A percentile compares a stretch with the other conserved stretches of the same genome.
These are phyloP conservation scores for Drosophila nigritarsus DNA, from an alignment of 2,888 invertebrate species.

Conservation along the genomic window DNA sequence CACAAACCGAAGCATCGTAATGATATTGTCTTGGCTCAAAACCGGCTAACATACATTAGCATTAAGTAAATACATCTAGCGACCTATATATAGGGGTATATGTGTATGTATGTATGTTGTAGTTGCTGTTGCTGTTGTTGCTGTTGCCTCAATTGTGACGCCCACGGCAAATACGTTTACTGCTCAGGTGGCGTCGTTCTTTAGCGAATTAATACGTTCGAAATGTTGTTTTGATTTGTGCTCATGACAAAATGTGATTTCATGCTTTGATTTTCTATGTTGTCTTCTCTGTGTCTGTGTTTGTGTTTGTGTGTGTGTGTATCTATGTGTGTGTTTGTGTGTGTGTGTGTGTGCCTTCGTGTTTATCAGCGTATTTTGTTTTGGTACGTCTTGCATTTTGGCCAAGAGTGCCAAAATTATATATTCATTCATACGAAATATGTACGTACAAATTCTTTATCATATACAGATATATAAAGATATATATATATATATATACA, in stretches of 20 bases:
- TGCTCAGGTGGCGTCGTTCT: slow-evolving; percentile 33
- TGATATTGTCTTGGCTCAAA: slow-evolving; percentile 1
- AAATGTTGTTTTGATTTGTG: slow-evolving; percentile 60
- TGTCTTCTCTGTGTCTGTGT: slow-evolving; percentile 8
- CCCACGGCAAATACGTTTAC: slow-evolving; percentile 30
- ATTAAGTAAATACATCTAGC: not conserved
- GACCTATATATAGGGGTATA: slow-evolving; percentile 19
- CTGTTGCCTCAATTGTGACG: slow-evolving; percentile 32
- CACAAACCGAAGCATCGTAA: not conserved
- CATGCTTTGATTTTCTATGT: slow-evolving; percentile 35
- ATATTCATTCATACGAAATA: slow-evolving; percentile 64
- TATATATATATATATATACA: not conserved
- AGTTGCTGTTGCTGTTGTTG: not conserved
- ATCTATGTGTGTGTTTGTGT: not conserved
- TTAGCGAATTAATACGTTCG: slow-evolving; percentile 24
- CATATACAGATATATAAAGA: slow-evolving; percentile 4
- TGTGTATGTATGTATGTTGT: slow-evolving; percentile 1
- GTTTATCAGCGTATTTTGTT: slow-evolving; percentile 52
- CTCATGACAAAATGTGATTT: slow-evolving; percentile 54
- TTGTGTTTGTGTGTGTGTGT: not conserved
- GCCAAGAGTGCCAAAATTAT: slow-evolving; percentile 47
- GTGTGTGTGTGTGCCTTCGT: not conserved
- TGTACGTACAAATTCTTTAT: slow-evolving; percentile 40
- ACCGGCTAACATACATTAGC: not conserved
- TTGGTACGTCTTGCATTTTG: slow-evolving; percentile 39